phyloP scores from a whole-genome alignment of 2,888 invertebrate species.

The Gymnoscelis rufifasciata region DNA sequence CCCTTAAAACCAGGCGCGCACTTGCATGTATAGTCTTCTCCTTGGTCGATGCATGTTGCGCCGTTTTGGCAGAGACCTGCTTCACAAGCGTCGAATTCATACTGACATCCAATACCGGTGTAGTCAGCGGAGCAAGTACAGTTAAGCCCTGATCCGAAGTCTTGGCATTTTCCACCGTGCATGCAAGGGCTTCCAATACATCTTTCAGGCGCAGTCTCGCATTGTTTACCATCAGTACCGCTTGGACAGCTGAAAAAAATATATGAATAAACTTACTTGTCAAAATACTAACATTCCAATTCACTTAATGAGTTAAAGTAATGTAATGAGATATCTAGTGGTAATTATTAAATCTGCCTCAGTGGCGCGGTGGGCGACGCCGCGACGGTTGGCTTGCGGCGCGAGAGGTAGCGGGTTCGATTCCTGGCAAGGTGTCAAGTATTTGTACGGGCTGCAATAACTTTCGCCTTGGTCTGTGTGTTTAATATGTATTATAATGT shows the following conservation, averaged over 20 bases:
- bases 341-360: no score
- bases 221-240: conserved; percentile 97
- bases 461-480: no score
- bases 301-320: no score
- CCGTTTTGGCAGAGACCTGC: conserved; percentile 95
- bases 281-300: no score
- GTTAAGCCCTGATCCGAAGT: conserved; percentile 96
- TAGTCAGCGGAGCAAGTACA: conserved; percentile 94
- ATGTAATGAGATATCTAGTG: no score
- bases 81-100: conserved; percentile 95
- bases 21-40: conserved; percentile 89
- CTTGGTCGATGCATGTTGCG: conserved; percentile 93
- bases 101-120: conserved; percentile 94
- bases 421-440: no score
- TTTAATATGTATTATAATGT: no score
- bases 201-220: conserved; percentile 97
- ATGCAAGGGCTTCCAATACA: conserved; percentile 96
- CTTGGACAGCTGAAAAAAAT: conserved; percentile 85
- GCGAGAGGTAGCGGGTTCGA: no score
- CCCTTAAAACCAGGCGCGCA: conserved; percentile 90
- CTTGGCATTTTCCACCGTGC: conserved; percentile 97
- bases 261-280: no score
- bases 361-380: no score
- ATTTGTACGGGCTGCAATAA: no score
- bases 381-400: no score